Conservation (phyloP, 2,888 invertebrate species). For the Latrodectus elegans region DNA sequence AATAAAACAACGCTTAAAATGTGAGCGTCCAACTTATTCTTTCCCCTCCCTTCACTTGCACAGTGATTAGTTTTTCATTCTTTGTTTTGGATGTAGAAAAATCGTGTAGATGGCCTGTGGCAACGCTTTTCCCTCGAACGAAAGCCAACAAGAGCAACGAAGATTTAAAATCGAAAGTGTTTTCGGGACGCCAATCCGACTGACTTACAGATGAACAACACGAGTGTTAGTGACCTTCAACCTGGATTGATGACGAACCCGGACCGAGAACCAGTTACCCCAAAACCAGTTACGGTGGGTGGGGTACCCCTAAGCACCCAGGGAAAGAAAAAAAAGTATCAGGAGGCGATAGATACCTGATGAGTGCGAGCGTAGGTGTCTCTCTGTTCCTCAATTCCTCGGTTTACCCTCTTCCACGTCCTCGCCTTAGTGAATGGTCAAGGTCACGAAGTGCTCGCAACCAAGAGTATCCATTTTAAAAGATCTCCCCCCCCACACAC, state of each 20-base stretch:
- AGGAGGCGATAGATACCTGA: conserved; percentile 42
- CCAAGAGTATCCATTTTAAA: too few relatives aligned
- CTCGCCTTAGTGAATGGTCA: too few relatives aligned
- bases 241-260: conserved; percentile 44
- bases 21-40: not conserved
- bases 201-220: conserved; percentile 15
- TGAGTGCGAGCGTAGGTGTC: conserved; percentile 42
- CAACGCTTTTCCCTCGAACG: not conserved
- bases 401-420: too few relatives aligned
- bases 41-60: not conserved
- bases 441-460: too few relatives aligned
- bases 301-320: conserved; percentile 36
- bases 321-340: conserved; percentile 36
- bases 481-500: too few relatives aligned
- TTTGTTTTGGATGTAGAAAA: not conserved
- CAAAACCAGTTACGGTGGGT: conserved; percentile 63
- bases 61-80: not conserved
- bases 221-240: conserved; percentile 55
- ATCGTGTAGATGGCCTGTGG: not conserved
- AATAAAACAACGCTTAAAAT: too few relatives aligned
- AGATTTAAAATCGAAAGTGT: not conserved
- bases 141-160: not conserved
- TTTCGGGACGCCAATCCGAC: conserved; percentile 7
- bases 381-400: not conserved
- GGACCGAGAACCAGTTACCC: conserved; percentile 60